These are phyloP conservation scores for Uropetala carovei DNA, from an alignment of 2,888 invertebrate species.

Conservation along the genomic window DNA sequence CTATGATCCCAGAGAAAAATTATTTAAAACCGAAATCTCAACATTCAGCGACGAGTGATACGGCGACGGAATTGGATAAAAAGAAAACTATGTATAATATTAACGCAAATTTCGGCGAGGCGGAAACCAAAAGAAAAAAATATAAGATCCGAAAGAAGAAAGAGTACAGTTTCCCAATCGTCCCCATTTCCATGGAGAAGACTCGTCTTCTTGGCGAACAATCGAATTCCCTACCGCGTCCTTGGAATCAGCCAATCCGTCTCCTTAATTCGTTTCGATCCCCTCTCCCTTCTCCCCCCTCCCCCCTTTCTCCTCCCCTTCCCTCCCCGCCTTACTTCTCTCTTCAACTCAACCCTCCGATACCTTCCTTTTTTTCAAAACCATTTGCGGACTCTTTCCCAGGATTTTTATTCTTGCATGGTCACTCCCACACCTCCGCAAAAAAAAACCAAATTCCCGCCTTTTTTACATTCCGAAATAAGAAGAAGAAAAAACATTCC, in stretches of 20 bases:
- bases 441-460: neutral
- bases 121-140: neutral
- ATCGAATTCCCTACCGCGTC: constrained; percentile 46
- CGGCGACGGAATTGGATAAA: no score
- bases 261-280: constrained; percentile 6
- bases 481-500: neutral
- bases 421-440: constrained; percentile 8
- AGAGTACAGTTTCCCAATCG: neutral
- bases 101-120: neutral
- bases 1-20: neutral
- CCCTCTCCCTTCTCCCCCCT: constrained; percentile 5
- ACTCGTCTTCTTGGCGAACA: constrained; percentile 21
- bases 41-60: neutral
- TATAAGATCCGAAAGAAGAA: constrained; percentile 17
- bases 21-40: neutral
- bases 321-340: neutral
- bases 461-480: neutral
- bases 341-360: neutral
- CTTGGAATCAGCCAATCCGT: constrained; percentile 50
- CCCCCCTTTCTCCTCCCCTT: neutral
- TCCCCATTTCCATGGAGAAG: constrained; percentile 36
- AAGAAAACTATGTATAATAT: neutral
- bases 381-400: constrained; percentile 12
- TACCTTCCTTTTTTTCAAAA: neutral
- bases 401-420: neutral